phyloP scores from a whole-genome alignment of 2,888 invertebrate species.

The Ochlodes sylvanus region DNA sequence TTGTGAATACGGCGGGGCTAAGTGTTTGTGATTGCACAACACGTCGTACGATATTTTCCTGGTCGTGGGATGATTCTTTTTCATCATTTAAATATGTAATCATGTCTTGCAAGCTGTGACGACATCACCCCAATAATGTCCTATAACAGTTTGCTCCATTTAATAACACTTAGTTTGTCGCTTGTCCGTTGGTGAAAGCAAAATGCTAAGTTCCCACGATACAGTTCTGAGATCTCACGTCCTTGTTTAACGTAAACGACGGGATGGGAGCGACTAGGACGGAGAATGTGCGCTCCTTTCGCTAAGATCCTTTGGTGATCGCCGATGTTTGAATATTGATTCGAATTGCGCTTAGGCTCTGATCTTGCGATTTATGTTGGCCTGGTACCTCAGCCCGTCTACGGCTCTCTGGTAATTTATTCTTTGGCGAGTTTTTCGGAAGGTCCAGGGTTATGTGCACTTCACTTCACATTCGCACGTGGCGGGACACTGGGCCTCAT shows the following conservation, averaged over 20 bases:
- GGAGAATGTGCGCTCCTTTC: slow-evolving; percentile 21
- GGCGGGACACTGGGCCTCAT: no score
- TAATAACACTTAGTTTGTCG: slow-evolving; percentile 18
- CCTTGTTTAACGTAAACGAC: not conserved
- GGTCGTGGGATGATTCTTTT: not conserved
- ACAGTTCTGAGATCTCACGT: slow-evolving; percentile 33
- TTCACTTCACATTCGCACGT: no score
- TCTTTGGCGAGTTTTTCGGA: no score
- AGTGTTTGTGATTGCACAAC: no score
- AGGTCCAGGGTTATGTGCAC: no score
- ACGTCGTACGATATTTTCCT: no score
- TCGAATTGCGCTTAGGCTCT: slow-evolving; percentile 12
- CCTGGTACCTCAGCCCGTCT: not conserved
- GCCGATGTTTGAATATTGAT: slow-evolving; percentile 28
- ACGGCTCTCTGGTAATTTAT: no score
- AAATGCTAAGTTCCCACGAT: slow-evolving; percentile 57
- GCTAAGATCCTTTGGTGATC: slow-evolving; percentile 25
- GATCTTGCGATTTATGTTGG: slow-evolving; percentile 1
- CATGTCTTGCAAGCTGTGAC: slow-evolving; percentile 1
- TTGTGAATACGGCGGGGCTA: no score
- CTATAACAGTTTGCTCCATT: slow-evolving; percentile 12
- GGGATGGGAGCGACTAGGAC: slow-evolving; percentile 2
- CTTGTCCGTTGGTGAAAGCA: slow-evolving; percentile 51
- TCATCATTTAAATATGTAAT: not conserved
- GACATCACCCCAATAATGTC: slow-evolving; percentile 13